phyloP scores from a whole-genome alignment of 2,888 invertebrate genomes.

The Ferrisia virgata region DNA sequence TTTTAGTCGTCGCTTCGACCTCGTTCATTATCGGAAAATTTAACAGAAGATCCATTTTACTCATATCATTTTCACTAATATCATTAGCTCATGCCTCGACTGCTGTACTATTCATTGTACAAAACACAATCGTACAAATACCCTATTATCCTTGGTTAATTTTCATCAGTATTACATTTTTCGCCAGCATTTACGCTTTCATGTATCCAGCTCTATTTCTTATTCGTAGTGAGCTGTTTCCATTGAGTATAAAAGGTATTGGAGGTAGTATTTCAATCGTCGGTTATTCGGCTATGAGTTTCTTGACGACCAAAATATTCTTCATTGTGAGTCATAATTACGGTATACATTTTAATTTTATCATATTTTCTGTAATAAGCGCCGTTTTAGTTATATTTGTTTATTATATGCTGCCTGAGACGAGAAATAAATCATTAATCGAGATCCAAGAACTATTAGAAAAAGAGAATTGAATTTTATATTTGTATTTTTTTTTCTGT shows the following conservation, averaged over 20 bases:
- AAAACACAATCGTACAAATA: not conserved
- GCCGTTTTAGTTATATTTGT: not conserved
- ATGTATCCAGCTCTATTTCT: not conserved
- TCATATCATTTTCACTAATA: not conserved
- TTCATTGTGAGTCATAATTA: not conserved
- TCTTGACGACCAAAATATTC: not conserved
- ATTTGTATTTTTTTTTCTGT: not conserved
- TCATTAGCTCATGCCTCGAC: not conserved
- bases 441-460: not conserved
- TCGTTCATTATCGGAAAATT: not conserved
- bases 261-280: not conserved
- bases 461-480: not conserved
- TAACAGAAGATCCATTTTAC: constrained; percentile 30
- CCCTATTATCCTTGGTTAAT: not conserved
- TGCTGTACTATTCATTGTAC: not conserved
- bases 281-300: not conserved
- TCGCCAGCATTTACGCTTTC: not conserved
- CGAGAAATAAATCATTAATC: not conserved
- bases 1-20: not conserved
- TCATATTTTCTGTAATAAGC: not conserved
- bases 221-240: constrained; percentile 23
- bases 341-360: not conserved
- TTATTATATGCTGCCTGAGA: not conserved
- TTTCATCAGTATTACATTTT: constrained; percentile 1
- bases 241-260: not conserved